Conservation (phyloP, 2,797 vertebrate species). For the Tauraco hartlaubi region DNA sequence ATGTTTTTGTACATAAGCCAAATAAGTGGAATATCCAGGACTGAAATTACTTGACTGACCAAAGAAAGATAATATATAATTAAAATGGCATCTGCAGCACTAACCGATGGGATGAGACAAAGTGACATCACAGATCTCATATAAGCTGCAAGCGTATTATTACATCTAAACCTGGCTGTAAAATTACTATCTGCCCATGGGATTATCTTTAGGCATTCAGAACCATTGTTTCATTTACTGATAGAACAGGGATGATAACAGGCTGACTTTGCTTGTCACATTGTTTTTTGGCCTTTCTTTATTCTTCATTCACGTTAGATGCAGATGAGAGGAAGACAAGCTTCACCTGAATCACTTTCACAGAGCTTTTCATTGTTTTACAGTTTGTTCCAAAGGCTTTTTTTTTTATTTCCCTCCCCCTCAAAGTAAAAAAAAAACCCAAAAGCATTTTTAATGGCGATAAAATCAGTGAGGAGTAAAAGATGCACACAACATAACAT, state of each 20-base stretch:
- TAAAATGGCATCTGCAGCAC: constrained; percentile 51
- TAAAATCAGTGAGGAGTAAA: constrained; percentile 14
- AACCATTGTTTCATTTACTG: constrained; percentile 63
- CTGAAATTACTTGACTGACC: constrained; percentile 49
- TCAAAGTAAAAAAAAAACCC: not conserved
- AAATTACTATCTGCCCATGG: constrained; percentile 59
- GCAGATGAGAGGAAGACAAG: constrained; percentile 22
- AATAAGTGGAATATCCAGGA: constrained; percentile 33
- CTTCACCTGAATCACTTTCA: not conserved
- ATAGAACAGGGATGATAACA: constrained; percentile 57
- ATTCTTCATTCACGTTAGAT: not conserved
- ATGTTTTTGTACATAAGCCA: constrained; percentile 29
- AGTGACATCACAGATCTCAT: constrained; percentile 52
- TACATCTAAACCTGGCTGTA: constrained; percentile 65
- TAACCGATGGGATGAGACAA: not conserved
- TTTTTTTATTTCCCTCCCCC: not conserved
- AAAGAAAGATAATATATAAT: constrained; percentile 43
- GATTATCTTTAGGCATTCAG: constrained; percentile 58
- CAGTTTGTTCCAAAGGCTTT: not conserved
- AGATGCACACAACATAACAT: not conserved
- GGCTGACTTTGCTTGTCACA: constrained; percentile 53
- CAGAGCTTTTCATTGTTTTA: not conserved
- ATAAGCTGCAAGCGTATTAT: constrained; percentile 48
- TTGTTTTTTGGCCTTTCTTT: constrained; percentile 47
- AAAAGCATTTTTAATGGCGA: constrained; percentile 17